Evolutionary conservation across 1,140 invertebrate genomes (phyloP).

Genomic region (Apis dorsata): DNA sequence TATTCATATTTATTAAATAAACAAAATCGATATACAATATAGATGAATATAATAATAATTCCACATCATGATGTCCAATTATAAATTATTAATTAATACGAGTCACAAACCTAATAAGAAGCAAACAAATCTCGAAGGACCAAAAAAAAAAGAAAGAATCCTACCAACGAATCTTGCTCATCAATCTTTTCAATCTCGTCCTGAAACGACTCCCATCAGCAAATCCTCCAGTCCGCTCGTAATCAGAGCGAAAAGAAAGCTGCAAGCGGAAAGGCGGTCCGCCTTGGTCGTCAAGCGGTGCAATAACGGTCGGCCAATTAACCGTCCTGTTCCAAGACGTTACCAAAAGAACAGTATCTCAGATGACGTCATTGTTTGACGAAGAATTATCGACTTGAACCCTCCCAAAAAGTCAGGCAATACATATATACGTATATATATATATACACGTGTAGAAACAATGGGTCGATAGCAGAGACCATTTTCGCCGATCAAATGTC

Average conservation of each 20-base stretch:
- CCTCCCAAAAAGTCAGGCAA: background rate
- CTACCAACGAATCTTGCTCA: background rate
- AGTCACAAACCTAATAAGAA: background rate
- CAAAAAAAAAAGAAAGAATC: background rate
- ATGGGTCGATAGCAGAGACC: slow-evolving; percentile 42
- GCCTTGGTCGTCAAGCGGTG: slow-evolving; percentile 7
- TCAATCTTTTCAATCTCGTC: slow-evolving; percentile 18
- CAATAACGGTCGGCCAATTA: slow-evolving; percentile 41
- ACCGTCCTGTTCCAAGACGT: slow-evolving; percentile 12
- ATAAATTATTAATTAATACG: no score
- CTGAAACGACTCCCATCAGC: background rate
- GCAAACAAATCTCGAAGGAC: background rate
- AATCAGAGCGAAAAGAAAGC: slow-evolving; percentile 7
- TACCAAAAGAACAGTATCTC: background rate
- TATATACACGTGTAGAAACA: background rate
- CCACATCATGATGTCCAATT: no score
- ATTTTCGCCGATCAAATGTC: slow-evolving; percentile 61
- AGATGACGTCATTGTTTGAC: slow-evolving; percentile 56
- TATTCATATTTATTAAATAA: no score
- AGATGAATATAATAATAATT: no score
- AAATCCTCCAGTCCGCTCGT: background rate
- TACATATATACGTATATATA: no score
- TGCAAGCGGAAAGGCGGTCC: background rate
- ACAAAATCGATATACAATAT: no score
- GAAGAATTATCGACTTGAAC: slow-evolving; percentile 25